Evolutionary conservation across 1,140 invertebrate genomes (phyloP), one percentile per base, ranked within the genome.

Genomic region (Homarus americanus): DNA sequence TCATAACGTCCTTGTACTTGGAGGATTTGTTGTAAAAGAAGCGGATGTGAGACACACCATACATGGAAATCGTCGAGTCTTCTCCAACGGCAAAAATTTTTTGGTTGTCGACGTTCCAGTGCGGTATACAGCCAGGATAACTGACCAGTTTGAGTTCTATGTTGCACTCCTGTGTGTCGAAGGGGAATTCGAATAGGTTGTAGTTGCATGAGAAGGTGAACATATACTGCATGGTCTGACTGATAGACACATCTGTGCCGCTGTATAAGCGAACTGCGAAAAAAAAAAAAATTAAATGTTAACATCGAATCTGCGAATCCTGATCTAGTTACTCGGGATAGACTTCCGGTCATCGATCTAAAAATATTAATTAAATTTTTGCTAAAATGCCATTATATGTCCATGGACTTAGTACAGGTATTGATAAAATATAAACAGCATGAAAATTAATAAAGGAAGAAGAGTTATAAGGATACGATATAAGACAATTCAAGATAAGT

Each of bases 101-200:
- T 1, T 40, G 20, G 15, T 36, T 32, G 1, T 24, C 12, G 0
- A 58, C 9, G 4, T 78, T 53, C 41, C 41, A 79, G 4, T 28
- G 28, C n/a, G 85, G 85, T 32, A 40, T 20, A 38, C 85, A 87
- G 20, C 85, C 85, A 7, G 34, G 53, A n/a, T 17, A 41, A 2
- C 36, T 20, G 15, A 58, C 36, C 4, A 78, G 49, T 5, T 40
- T 10, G 1, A 87, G 9, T 3, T 40, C 5, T 49, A 87, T 87
- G 20, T 40, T n/a, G 49, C 85, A 87, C 75, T 53, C 58, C 36
- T 87, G 85, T 0, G 53, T 87, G 34, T 87, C 85, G 73, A 87
- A 87, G 34, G 85, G 85, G 49, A 78, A 87, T 24, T n/a, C 20
- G 44, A 66, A 78, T 41, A 78, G 58, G 73, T 78, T n/a, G 32